Percentiles rank a stretch among this genome's conserved stretches.
These are phyloP conservation scores for Chesias legatella DNA, from an alignment of 2,888 invertebrate genomes.

Conservation along the genomic window DNA sequence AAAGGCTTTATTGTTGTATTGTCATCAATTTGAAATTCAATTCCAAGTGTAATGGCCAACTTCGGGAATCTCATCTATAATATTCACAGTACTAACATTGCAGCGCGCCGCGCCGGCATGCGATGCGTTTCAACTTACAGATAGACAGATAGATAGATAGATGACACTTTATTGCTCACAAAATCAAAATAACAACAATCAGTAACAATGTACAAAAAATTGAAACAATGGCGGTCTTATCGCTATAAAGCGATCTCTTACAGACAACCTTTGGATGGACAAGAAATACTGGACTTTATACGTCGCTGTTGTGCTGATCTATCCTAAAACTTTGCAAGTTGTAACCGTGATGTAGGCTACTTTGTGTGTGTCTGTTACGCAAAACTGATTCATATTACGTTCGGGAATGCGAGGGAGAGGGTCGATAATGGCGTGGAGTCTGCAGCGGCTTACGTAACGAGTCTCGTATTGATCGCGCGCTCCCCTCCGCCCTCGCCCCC, in stretches of 20 bases:
- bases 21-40: slow-evolving; percentile 12
- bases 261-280: too few relatives aligned
- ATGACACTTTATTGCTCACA: too few relatives aligned
- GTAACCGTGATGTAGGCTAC: slow-evolving; percentile 26
- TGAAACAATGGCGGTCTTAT: too few relatives aligned
- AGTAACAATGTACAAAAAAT: too few relatives aligned
- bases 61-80: slow-evolving; percentile 6
- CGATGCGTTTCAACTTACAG: too few relatives aligned
- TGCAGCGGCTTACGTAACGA: slow-evolving; percentile 58
- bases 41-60: slow-evolving; percentile 8
- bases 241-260: too few relatives aligned
- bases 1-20: not conserved
- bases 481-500: slow-evolving; percentile 27
- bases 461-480: slow-evolving; percentile 64
- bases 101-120: slow-evolving; percentile 4
- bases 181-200: too few relatives aligned
- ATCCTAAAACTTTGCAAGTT: slow-evolving; percentile 34
- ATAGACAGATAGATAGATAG: too few relatives aligned
- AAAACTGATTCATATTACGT: slow-evolving; percentile 26
- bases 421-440: slow-evolving; percentile 33
- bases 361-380: slow-evolving; percentile 12
- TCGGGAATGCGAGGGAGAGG: slow-evolving; percentile 13
- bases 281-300: too few relatives aligned
- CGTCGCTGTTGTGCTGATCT: slow-evolving; percentile 29
- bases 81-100: slow-evolving; percentile 22